Conservation (phyloP, 2,113 vertebrate genomes). For the Carassius carassius region DNA sequence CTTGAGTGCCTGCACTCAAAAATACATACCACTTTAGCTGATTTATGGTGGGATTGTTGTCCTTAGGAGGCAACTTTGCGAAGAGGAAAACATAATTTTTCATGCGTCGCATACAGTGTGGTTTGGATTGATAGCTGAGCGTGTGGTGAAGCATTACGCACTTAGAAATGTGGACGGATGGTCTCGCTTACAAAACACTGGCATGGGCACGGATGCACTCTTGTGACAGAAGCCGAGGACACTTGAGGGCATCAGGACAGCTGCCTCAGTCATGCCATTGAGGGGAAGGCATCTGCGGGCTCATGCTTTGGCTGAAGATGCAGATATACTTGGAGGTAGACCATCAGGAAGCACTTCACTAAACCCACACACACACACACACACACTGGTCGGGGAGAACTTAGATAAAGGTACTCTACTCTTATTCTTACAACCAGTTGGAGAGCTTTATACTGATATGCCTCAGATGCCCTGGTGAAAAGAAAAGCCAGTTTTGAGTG, state of each 20-base stretch:
- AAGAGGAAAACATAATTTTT: conserved; percentile 42
- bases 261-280: conserved; percentile 33
- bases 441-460: conserved; percentile 40
- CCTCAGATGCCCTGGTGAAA: conserved; percentile 23
- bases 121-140: conserved; percentile 32
- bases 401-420: conserved; percentile 28
- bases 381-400: conserved; percentile 13
- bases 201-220: not conserved
- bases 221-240: conserved; percentile 47
- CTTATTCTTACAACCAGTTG: conserved; percentile 23
- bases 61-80: conserved; percentile 49
- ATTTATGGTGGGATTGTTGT: conserved; percentile 49
- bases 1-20: conserved; percentile 46
- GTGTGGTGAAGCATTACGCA: conserved; percentile 4
- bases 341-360: conserved; percentile 37
- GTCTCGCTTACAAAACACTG: not conserved
- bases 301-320: conserved; percentile 44
- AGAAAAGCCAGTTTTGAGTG: not conserved
- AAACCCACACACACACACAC: conserved; percentile 11
- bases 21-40: conserved; percentile 56
- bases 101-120: conserved; percentile 44
- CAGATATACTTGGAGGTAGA: conserved; percentile 31
- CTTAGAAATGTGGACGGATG: conserved; percentile 13
- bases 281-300: conserved; percentile 35
- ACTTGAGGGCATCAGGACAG: conserved; percentile 54